Base-by-base conservation (phyloP, 2,888 invertebrate genomes). In the Synergus japonicus region DNA sequence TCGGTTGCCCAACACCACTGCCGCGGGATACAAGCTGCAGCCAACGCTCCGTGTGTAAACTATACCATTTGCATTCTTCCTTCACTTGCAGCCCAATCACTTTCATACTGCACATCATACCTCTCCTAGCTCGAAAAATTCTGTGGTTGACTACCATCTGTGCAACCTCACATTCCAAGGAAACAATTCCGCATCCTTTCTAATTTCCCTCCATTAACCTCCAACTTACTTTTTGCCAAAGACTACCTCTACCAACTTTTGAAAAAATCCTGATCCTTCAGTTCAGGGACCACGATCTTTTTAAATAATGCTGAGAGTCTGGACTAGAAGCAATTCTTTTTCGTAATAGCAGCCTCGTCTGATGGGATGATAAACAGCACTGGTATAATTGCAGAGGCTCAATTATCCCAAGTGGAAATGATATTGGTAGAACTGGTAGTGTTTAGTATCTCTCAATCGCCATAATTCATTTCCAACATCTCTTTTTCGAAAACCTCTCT, bases 61-160 rank as follows among this genome's bases (percentile, higher is more conserved):
- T 73, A 73, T 73, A 54, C 49, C 54, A 73, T 73, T 58, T 73
- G 73, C 73, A 73, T 73, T 58, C 73, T 73, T 73, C 73, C 54
- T 73, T 73, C 54, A 73, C 73, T 58, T 73, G 73, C 54, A 73
- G 73, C 15, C 54, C 73, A 73, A 58, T 73, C 54, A 73, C 54
- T 73, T 58, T 73, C 73, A 73, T 54, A 73, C 37, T 73, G 37
- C 73, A 54, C 73, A 69, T 69, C 69, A 49, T 73, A 22, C 69
- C 49, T 73, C 54, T 37, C 29, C 37, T n/a, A 49, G 15, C 49
- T 73, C 15, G 41, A 73, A 73, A 54, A 73, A 41, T 73, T 29
- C 54, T 73, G 49, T 73, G 69, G 69, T 73, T 29, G 46, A 54
- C n/a, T 49, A 49, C 37, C 54, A 18, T 73, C 54, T 73, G 54